These are phyloP conservation scores for Scleropages formosus DNA, from an alignment of 2,797 vertebrate genomes.

Conservation along the genomic window DNA sequence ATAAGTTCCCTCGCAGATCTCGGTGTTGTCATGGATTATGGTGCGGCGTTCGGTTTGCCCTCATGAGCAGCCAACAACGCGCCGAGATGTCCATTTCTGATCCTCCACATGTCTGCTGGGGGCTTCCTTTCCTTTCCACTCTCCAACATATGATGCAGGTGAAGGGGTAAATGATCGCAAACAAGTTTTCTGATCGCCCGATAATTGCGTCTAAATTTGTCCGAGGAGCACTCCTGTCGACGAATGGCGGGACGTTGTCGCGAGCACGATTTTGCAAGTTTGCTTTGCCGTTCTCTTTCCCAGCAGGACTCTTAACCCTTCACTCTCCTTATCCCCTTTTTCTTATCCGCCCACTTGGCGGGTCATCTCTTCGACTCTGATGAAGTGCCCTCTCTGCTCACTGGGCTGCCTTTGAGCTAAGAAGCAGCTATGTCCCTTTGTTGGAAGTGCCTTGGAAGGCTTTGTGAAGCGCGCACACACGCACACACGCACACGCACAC, in stretches of 20 bases:
- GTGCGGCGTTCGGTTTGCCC: background rate
- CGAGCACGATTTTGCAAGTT: background rate
- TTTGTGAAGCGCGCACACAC: no score
- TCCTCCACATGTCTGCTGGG: background rate
- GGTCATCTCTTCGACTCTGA: background rate
- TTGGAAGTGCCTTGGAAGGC: background rate
- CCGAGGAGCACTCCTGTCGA: background rate
- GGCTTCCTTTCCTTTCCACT: no score
- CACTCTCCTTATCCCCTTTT: background rate
- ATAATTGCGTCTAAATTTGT: background rate
- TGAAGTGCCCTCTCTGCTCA: background rate
- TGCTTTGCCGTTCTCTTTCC: no score
- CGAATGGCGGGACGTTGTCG: background rate
- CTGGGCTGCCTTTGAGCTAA: background rate
- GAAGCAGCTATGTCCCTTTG: conserved; percentile 31
- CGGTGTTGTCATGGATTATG: background rate
- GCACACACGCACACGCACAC: no score
- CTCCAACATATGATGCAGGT: background rate
- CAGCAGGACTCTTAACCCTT: background rate
- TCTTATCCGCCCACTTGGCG: background rate
- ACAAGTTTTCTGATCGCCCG: background rate
- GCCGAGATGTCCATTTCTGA: background rate
- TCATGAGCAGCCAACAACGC: background rate
- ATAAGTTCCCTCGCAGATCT: background rate
- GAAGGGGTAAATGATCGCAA: background rate